These are phyloP conservation scores for Plagodis dolabraria DNA, from an alignment of 2,888 invertebrate species.

Conservation along the genomic window DNA sequence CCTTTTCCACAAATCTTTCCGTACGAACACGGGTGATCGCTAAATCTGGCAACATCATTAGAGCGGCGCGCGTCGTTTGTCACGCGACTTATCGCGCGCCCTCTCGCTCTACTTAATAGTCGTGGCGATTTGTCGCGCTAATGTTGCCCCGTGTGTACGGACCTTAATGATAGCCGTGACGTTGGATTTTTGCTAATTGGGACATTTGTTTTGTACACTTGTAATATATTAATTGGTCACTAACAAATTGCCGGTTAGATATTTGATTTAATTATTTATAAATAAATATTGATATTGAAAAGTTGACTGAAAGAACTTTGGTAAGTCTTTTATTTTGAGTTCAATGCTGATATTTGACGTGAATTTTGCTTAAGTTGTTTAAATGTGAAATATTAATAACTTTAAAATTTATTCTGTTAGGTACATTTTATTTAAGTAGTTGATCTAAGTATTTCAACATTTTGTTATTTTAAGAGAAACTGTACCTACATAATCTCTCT, in stretches of 20 bases:
- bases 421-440: too few relatives aligned
- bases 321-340: too few relatives aligned
- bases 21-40: constrained; percentile 33
- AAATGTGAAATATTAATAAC: too few relatives aligned
- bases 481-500: too few relatives aligned
- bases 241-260: neutral
- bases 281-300: too few relatives aligned
- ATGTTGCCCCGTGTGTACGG: constrained; percentile 43
- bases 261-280: too few relatives aligned
- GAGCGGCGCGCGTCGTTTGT: constrained; percentile 58
- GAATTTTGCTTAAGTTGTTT: too few relatives aligned
- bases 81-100: constrained; percentile 65
- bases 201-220: constrained; percentile 24
- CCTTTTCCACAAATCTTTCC: constrained; percentile 24
- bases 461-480: too few relatives aligned
- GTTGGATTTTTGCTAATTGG: constrained; percentile 31
- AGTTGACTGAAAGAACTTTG: too few relatives aligned
- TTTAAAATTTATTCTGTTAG: too few relatives aligned
- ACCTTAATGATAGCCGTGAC: constrained; percentile 41
- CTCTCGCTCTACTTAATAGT: constrained; percentile 55
- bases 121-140: constrained; percentile 56
- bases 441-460: too few relatives aligned
- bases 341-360: too few relatives aligned
- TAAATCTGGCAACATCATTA: constrained; percentile 59
- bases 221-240: constrained; percentile 21